Base-by-base conservation (phyloP, 23 tunicate genomes). In the Corella eumyota region DNA sequence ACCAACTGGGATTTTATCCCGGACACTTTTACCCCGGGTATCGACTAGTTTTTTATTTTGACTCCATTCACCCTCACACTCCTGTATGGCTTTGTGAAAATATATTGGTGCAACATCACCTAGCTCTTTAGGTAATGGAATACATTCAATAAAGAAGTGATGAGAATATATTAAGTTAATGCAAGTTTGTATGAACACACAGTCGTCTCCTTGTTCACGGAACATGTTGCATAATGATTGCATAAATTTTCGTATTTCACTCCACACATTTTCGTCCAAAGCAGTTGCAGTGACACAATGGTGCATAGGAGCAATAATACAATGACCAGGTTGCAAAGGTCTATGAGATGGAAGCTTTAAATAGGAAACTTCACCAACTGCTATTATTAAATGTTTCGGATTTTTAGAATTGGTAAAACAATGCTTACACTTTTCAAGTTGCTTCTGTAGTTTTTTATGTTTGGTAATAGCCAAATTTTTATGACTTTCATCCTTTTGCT, bases 51-150 rank as follows among this genome's bases (percentile, higher is more conserved):
- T 77, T 67, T 92, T 92, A 45, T 92, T 92, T 49, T 76, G 75
- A 17, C 93, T 32, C 93, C 93, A 82, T 54, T 75, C 77, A 45
- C 81, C 45, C 61, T 92, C 98, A 47, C 90, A 83, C 45, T 92
- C 98, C 53, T 92, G 93, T 17, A 92, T 70, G 1, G 98, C 98
- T 83, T 92, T 92, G 56, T 92, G 76, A 63, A 83, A 92, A 57
- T 76, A 92, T 0, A 92, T 92, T n/a, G 98, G 98, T 22, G 93
- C 93, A 34, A 78, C 36, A 30, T 92, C 93, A 38, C 80, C 93
- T 23, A 68, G 56, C 21, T 82, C 93, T 34, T 49, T 52, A 4
- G 84, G 86, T 40, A 92, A 30, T 1, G 98, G 98, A 56, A 92
- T 60, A 50, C 98, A 92, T 47, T 92, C 98, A 37, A 83, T 60